Evolutionary conservation across 2,797 vertebrate species (phyloP).

Genomic region (Valencia hispanica): DNA sequence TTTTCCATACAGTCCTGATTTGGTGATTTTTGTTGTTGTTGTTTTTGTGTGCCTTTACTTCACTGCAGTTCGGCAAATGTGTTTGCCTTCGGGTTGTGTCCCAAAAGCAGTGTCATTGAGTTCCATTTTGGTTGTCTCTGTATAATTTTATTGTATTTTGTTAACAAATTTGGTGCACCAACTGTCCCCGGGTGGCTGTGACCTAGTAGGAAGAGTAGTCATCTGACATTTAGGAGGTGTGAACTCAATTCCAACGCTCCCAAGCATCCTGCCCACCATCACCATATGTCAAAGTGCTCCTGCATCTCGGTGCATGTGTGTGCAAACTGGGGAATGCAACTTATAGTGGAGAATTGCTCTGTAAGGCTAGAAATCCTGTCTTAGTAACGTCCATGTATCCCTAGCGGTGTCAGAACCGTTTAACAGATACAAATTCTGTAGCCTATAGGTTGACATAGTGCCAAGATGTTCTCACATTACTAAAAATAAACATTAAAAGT

Average conservation of each 20-base stretch:
- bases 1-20: no score
- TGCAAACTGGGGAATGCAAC: background rate
- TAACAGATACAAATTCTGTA: background rate
- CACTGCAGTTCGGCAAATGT: background rate
- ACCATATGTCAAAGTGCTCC: background rate
- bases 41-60: background rate
- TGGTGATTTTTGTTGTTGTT: background rate
- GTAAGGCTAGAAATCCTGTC: background rate
- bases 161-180: background rate
- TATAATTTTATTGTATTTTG: background rate
- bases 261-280: background rate
- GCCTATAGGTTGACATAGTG: background rate
- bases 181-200: background rate
- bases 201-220: background rate
- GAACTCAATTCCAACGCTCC: background rate
- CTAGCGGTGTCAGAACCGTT: background rate
- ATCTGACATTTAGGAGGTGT: constrained; percentile 2
- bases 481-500: background rate
- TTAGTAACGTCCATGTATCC: background rate
- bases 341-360: background rate
- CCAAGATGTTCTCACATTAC: background rate
- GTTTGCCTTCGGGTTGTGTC: background rate
- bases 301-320: background rate
- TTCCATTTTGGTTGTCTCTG: background rate
- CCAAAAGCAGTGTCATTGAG: background rate